Conservation (phyloP, 2,113 vertebrate species). For the Cardinalis cardinalis region DNA sequence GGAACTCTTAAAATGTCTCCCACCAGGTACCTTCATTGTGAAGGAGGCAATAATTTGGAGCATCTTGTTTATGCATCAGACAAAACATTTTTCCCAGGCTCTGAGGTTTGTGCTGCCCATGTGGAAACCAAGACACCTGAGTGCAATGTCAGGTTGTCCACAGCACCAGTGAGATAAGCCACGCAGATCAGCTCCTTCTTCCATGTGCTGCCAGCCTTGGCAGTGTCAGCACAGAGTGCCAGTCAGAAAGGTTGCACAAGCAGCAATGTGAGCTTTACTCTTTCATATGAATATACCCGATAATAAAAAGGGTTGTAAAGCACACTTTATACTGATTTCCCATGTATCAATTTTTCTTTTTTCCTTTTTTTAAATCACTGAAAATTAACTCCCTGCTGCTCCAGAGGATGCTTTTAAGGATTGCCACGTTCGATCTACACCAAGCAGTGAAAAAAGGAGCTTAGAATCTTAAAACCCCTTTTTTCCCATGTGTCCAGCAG, state of each 20-base stretch:
- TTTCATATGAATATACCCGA: neutral
- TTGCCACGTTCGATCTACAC: fast-evolving
- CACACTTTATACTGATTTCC: neutral
- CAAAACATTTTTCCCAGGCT: neutral
- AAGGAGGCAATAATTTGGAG: neutral
- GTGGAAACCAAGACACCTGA: neutral
- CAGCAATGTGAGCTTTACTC: neutral
- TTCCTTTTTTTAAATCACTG: neutral
- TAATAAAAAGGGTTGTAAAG: neutral
- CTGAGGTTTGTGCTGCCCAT: neutral
- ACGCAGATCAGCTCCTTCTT: neutral
- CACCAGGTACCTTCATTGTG: neutral
- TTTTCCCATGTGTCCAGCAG: neutral
- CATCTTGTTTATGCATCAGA: neutral
- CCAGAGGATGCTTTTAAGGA: neutral
- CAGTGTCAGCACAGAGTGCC: neutral
- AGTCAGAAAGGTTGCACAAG: neutral
- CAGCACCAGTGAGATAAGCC: neutral
- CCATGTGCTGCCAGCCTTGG: neutral
- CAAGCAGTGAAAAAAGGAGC: neutral
- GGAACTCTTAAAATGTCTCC: neutral
- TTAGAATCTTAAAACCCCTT: neutral
- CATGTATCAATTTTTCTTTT: neutral
- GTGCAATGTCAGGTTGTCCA: neutral
- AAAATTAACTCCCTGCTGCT: neutral